A percentile compares a stretch with the other conserved stretches of the same genome.
These are phyloP conservation scores for Schizotus pectinicornis DNA, from an alignment of 2,888 invertebrate genomes.

Conservation along the genomic window DNA sequence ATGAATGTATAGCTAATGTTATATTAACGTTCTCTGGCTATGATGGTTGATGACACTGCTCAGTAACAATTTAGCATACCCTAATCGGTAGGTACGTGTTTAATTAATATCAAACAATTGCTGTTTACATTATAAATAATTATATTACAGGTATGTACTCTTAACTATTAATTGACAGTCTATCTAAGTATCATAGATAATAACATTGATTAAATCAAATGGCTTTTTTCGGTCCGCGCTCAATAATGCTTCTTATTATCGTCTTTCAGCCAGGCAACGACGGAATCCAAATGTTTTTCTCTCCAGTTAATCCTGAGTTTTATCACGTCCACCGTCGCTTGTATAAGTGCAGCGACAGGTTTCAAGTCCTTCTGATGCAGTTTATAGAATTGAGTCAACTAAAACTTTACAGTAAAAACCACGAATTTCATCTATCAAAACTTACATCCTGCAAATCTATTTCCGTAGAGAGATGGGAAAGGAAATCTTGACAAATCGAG, in stretches of 20 bases:
- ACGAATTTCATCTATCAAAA: conserved; percentile 6
- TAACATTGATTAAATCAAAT: too few relatives aligned
- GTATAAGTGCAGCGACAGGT: conserved; percentile 48
- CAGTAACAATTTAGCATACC: too few relatives aligned
- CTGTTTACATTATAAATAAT: too few relatives aligned
- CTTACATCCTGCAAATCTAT: conserved; percentile 56
- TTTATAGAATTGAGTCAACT: conserved; percentile 54
- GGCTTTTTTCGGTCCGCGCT: too few relatives aligned
- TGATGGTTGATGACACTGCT: too few relatives aligned
- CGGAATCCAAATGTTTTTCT: conserved; percentile 47
- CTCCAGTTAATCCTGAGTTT: conserved; percentile 53
- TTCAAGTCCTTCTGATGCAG: conserved; percentile 50
- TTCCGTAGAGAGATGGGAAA: conserved; percentile 51
- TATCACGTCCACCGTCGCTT: conserved; percentile 53
- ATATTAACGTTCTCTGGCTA: too few relatives aligned
- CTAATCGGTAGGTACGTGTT: too few relatives aligned
- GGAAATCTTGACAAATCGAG: conserved; percentile 53
- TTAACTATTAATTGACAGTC: too few relatives aligned
- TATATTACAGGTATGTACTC: too few relatives aligned
- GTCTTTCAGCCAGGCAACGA: conserved; percentile 47
- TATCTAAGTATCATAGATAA: too few relatives aligned
- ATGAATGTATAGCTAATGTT: too few relatives aligned
- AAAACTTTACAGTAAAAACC: conserved; percentile 29
- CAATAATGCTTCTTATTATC: background rate
- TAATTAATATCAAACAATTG: too few relatives aligned